These are phyloP conservation scores for Ceramica pisi DNA, from an alignment of 2,888 invertebrate genomes.

Conservation along the genomic window DNA sequence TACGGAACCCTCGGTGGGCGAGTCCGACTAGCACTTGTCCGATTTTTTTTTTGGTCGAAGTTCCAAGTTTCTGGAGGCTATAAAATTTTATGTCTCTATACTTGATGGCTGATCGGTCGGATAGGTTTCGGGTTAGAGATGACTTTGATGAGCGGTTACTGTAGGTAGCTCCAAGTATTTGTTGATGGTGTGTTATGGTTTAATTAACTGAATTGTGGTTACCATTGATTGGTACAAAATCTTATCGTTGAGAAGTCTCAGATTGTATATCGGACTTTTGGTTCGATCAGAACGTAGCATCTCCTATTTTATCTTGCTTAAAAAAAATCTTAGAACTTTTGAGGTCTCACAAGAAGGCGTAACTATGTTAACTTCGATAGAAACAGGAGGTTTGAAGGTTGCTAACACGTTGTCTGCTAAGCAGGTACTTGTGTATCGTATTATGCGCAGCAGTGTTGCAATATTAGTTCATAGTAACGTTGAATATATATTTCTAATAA, in stretches of 20 bases:
- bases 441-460: neutral
- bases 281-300: neutral
- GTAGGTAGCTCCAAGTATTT: constrained; percentile 42
- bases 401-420: neutral
- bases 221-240: constrained; percentile 24
- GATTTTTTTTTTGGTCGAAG: constrained; percentile 65
- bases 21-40: no score
- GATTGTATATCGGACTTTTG: neutral
- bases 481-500: neutral
- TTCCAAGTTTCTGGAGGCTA: constrained; percentile 71
- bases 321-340: constrained; percentile 5
- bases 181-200: constrained; percentile 54
- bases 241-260: neutral
- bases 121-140: constrained; percentile 58
- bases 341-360: neutral
- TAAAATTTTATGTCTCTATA: constrained; percentile 82
- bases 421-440: neutral
- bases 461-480: neutral
- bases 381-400: neutral
- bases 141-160: constrained; percentile 47
- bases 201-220: constrained; percentile 26
- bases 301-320: neutral
- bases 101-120: constrained; percentile 73
- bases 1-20: no score
- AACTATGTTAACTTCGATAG: neutral